Evolutionary conservation across 2,797 vertebrate genomes (phyloP), one percentile per base, ranked within the genome.

Genomic region (Coilia nasus): DNA sequence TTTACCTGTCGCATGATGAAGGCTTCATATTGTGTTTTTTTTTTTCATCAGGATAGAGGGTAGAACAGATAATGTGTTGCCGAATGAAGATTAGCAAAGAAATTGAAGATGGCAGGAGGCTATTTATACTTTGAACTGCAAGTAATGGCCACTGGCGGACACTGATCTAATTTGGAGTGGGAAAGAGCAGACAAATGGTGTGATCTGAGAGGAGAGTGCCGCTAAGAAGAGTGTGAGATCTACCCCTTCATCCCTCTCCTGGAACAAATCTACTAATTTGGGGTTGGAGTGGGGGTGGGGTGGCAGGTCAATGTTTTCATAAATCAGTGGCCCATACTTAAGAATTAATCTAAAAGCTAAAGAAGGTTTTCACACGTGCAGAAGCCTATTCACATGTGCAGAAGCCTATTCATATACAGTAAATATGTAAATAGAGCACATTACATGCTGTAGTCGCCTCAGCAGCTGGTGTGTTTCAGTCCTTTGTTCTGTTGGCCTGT

Each of bases 121-220:
- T 46, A 80, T 86, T 83, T 85, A 85, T 78, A 82, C 81, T 81
- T 64, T 81, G 87, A 84, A 83, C 67, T 84, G 86, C 82, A 82
- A 83, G 83, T 90, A 87, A 92, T 88, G 81, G 83, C 59, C 54
- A 88, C 83, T 84, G 87, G 83, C 57, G 84, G 81, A 82, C 83
- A 83, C 83, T 87, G 86, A 88, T 89, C 87, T 90, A 67, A 90
- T 89, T 89, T 75, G 81, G 67, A n/a, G 82, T 15, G 87, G 85
- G 59, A 67, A 54, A 84, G 88, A 41, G 81, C 57, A 82, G 82
- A 35, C 31, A 82, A 9, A 83, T 54, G 78, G 60, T 78, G 82
- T 50, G 35, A 80, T 31, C 6, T 17, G 28, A 19, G 46, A 54
- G 67, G 75, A 62, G 11, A 54, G 50, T 54, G 50, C 50, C 17